Percentiles rank a stretch among this genome's conserved stretches.
Evolutionary conservation across 1,140 invertebrate species (phyloP).

Genomic region (Thaumatotibia leucotreta): DNA sequence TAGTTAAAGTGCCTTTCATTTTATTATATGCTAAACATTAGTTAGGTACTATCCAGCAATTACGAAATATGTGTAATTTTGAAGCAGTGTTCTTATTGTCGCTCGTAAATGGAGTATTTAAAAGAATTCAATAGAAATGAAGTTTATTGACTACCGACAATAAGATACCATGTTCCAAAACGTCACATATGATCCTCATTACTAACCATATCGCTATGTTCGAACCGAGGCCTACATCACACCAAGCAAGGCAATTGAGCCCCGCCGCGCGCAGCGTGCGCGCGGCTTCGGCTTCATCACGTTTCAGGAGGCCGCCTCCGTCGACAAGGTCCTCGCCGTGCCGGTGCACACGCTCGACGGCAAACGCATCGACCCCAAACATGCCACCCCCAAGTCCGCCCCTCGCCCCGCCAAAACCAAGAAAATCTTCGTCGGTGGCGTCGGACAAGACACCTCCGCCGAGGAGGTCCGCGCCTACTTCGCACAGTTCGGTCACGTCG

Average conservation of each 20-base stretch:
- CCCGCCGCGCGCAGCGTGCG: conserved; percentile 83
- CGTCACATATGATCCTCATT: not conserved
- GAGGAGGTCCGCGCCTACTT: conserved; percentile 95
- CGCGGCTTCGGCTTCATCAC: conserved; percentile 96
- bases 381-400: conserved; percentile 94
- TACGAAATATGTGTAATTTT: too few species aligned
- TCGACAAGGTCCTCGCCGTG: conserved; percentile 88
- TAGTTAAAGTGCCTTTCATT: not conserved
- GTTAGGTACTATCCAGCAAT: not conserved
- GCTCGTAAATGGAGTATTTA: too few species aligned
- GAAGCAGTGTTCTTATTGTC: too few species aligned
- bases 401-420: conserved; percentile 92
- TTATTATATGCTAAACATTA: not conserved
- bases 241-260: conserved; percentile 22
- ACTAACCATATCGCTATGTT: not conserved
- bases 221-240: not conserved
- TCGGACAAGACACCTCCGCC: conserved; percentile 93
- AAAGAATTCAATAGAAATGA: too few species aligned
- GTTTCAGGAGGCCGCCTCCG: conserved; percentile 91
- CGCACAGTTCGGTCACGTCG: conserved; percentile 93
- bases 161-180: too few species aligned
- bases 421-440: conserved; percentile 94
- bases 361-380: conserved; percentile 96
- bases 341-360: conserved; percentile 95
- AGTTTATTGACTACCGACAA: too few species aligned